Conservation (phyloP, 2,797 vertebrate genomes). For the Telmatherina bonti region DNA sequence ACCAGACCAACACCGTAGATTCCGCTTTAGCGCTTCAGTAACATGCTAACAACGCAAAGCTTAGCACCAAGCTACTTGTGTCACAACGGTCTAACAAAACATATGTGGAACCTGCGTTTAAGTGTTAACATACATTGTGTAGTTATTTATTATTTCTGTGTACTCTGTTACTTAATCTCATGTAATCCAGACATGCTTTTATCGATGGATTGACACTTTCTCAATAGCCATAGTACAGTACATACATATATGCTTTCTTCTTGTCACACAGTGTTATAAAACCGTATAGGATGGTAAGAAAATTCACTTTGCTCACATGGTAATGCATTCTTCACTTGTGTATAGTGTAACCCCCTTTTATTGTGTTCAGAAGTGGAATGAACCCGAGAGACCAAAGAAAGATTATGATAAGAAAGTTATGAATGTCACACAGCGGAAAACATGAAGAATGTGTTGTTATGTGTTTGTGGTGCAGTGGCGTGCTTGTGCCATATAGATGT, state of each 20-base stretch:
- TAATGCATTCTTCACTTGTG: conserved; percentile 67
- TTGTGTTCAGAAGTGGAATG: conserved; percentile 64
- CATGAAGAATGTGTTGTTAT: conserved; percentile 64
- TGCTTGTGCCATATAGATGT: conserved; percentile 48
- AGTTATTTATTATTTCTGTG: conserved; percentile 78
- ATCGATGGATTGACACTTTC: conserved; percentile 60
- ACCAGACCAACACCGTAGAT: conserved; percentile 52
- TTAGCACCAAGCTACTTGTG: conserved; percentile 68
- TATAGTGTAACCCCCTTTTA: conserved; percentile 54
- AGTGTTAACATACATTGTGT: conserved; percentile 73
- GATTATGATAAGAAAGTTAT: conserved; percentile 59
- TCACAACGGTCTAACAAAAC: conserved; percentile 63
- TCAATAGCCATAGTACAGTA: conserved; percentile 66
- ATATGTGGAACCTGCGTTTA: conserved; percentile 67
- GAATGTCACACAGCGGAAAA: conserved; percentile 66
- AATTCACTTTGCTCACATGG: conserved; percentile 58
- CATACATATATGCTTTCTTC: conserved; percentile 70
- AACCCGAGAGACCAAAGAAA: conserved; percentile 77
- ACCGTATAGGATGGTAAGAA: conserved; percentile 61
- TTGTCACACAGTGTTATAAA: conserved; percentile 71
- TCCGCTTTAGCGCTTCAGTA: conserved; percentile 75
- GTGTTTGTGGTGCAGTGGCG: conserved; percentile 51
- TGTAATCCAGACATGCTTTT: conserved; percentile 73
- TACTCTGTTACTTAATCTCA: conserved; percentile 73
- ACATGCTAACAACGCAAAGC: conserved; percentile 72